phyloP scores from a whole-genome alignment of 2,113 vertebrate genomes.

The Mustela nigripes region DNA sequence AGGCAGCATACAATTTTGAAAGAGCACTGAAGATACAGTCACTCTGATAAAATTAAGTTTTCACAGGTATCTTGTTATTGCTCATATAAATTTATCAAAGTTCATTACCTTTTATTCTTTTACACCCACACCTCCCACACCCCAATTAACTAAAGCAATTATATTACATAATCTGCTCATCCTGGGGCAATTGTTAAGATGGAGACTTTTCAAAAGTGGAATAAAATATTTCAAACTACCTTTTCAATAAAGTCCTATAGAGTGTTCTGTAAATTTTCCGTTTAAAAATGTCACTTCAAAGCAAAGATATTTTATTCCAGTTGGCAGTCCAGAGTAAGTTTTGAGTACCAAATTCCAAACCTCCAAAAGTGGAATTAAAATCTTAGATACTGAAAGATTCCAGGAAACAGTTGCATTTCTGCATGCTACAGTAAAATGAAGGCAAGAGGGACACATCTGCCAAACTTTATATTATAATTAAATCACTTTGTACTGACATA shows the following conservation, averaged over 20 bases:
- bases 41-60: conserved; percentile 68
- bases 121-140: conserved; percentile 81
- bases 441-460: conserved; percentile 34
- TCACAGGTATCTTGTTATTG: conserved; percentile 66
- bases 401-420: conserved; percentile 70
- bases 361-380: conserved; percentile 63
- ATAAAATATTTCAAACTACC: conserved; percentile 66
- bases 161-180: conserved; percentile 81
- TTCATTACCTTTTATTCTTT: conserved; percentile 84
- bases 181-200: conserved; percentile 68
- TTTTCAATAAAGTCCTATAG: conserved; percentile 53
- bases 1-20: conserved; percentile 41
- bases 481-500: conserved; percentile 79
- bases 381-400: conserved; percentile 42
- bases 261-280: conserved; percentile 38
- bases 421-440: conserved; percentile 41
- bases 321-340: conserved; percentile 41
- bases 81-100: conserved; percentile 79
- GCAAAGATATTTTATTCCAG: conserved; percentile 60
- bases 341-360: conserved; percentile 60
- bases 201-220: conserved; percentile 66
- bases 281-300: conserved; percentile 61
- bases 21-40: conserved; percentile 10
- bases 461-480: conserved; percentile 74
- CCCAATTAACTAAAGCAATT: conserved; percentile 81